phyloP scores from a whole-genome alignment of 2,113 vertebrate genomes.

The Cochlearius cochlearius region DNA sequence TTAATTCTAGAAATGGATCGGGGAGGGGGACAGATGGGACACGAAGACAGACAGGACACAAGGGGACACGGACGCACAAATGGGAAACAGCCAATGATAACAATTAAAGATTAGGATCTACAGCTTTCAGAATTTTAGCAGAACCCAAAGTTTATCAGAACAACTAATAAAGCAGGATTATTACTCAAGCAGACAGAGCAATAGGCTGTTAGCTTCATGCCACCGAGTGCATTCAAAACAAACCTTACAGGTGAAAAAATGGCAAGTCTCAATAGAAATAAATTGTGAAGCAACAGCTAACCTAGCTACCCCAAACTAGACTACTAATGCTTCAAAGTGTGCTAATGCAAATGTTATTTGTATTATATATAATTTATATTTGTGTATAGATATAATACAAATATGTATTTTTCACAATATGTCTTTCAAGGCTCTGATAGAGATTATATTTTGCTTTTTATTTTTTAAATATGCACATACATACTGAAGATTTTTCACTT shows the following conservation, averaged over 20 bases:
- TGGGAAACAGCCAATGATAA: neutral
- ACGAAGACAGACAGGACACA: rapidly evolving
- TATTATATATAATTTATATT: neutral
- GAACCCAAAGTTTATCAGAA: neutral
- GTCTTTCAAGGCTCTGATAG: neutral
- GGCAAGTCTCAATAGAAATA: neutral
- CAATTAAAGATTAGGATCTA: neutral
- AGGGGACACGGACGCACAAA: neutral
- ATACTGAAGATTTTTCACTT: neutral
- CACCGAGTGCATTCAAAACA: neutral
- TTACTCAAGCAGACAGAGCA: neutral
- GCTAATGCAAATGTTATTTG: neutral
- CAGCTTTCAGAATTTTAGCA: neutral
- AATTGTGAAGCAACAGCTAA: neutral
- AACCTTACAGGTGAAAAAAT: neutral
- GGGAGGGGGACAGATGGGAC: too few species aligned
- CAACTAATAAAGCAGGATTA: neutral
- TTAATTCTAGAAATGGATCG: neutral
- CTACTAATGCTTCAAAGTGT: neutral
- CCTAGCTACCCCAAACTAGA: neutral
- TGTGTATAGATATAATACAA: neutral
- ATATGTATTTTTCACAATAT: neutral
- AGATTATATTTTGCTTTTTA: neutral
- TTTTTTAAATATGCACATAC: neutral
- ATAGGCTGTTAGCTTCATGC: neutral